Conservation (phyloP, 2,113 vertebrate genomes). For the Marcusenius ussheri region DNA sequence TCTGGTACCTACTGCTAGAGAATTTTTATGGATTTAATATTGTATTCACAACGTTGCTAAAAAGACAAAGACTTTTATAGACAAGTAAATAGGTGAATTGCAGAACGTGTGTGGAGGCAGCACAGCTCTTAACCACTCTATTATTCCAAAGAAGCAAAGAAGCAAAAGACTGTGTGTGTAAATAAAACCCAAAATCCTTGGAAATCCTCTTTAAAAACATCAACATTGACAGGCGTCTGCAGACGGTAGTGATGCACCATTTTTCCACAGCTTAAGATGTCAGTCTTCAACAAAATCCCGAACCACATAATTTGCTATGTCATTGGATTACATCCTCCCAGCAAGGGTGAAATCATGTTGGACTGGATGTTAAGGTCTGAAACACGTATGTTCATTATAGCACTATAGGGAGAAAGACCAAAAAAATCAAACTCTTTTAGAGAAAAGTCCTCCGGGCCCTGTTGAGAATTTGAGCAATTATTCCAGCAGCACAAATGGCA, state of each 20-base stretch:
- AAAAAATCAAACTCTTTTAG: background rate
- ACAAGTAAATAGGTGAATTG: background rate
- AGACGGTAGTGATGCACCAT: background rate
- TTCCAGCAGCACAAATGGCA: background rate
- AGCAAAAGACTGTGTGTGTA: background rate
- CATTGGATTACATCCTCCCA: conserved; percentile 3
- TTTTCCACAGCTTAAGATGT: background rate
- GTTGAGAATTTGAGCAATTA: conserved; percentile 8
- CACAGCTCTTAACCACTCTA: background rate
- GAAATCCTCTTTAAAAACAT: background rate
- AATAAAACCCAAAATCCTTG: background rate
- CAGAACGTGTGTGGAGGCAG: background rate
- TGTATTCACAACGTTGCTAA: background rate
- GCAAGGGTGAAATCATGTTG: background rate
- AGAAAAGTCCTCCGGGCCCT: background rate
- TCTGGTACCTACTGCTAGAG: background rate
- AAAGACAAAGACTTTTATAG: background rate
- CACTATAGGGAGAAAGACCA: background rate
- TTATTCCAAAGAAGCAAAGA: background rate
- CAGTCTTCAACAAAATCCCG: background rate
- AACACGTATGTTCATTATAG: background rate
- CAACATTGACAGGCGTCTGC: background rate
- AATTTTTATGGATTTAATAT: background rate
- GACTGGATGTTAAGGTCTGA: background rate
- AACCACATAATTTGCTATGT: background rate